Evolutionary conservation across 2,113 vertebrate genomes (phyloP).

Genomic region (Oncorhynchus gorbuscha): DNA sequence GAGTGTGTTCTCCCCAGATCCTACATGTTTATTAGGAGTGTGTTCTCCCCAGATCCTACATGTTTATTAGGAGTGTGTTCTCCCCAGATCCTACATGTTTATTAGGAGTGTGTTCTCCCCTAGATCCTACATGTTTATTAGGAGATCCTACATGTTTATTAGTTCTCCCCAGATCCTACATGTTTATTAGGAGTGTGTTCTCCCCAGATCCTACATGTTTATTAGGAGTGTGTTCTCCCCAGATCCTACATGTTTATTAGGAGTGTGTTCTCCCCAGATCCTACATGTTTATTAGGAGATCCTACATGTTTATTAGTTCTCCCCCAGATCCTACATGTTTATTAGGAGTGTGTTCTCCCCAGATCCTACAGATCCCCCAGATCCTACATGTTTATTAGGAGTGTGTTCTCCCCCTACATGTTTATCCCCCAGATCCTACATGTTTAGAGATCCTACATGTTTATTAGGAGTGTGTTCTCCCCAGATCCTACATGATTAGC

Average conservation of each 20-base stretch:
- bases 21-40: background rate
- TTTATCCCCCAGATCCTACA: constrained; percentile 79
- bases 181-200: background rate
- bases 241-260: constrained; percentile 69
- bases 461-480: too few relatives aligned
- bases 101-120: background rate
- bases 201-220: background rate
- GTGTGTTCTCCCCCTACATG: constrained; percentile 52
- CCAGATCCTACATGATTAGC: too few relatives aligned
- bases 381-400: background rate
- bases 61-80: too few relatives aligned
- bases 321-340: constrained; percentile 70
- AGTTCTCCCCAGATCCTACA: too few relatives aligned
- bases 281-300: constrained; percentile 48
- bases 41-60: constrained; percentile 70
- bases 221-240: too few relatives aligned
- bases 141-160: background rate
- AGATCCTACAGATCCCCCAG: too few relatives aligned
- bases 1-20: too few relatives aligned
- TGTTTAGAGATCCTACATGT: constrained; percentile 70
- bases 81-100: background rate
- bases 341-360: too few relatives aligned
- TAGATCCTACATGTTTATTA: constrained; percentile 69
- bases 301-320: constrained; percentile 45
- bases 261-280: too few relatives aligned